Evolutionary conservation across 2,113 vertebrate species (phyloP).

Genomic region (Hyaena hyaena): DNA sequence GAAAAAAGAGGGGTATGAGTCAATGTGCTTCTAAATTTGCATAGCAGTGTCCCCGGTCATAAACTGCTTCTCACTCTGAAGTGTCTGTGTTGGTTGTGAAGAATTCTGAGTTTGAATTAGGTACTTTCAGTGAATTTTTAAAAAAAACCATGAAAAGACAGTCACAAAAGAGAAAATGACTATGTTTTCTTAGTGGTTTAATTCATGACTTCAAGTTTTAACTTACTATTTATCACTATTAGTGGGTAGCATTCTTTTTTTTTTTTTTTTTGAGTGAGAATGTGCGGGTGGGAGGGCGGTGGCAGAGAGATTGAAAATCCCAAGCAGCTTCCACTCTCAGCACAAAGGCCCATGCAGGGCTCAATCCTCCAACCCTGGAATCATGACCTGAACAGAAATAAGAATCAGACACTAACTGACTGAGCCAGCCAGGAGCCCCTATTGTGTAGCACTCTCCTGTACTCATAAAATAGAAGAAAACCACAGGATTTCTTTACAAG

Average conservation of each 20-base stretch:
- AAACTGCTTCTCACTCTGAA: neutral
- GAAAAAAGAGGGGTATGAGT: neutral
- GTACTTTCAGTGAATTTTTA: neutral
- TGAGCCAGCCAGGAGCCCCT: too few relatives aligned
- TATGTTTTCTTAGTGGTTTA: neutral
- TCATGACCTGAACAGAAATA: too few relatives aligned
- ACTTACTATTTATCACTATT: neutral
- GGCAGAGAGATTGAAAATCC: too few relatives aligned
- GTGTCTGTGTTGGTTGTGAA: neutral
- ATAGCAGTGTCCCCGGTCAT: rapidly evolving
- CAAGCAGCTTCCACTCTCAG: too few relatives aligned
- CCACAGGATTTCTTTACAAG: neutral
- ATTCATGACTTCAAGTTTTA: neutral
- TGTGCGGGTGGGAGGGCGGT: too few relatives aligned
- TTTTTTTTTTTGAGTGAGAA: too few relatives aligned
- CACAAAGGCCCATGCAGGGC: too few relatives aligned
- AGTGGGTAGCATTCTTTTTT: neutral
- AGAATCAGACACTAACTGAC: too few relatives aligned
- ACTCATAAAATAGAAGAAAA: neutral
- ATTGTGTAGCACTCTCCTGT: neutral
- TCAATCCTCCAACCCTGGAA: too few relatives aligned
- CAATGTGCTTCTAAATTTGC: neutral
- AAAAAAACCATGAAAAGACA: neutral
- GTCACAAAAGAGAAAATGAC: neutral
- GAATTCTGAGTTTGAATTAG: neutral